Base-by-base conservation (phyloP, 37 sponge, comb jelly and placozoan genomes). In the Eunapius fragilis region DNA sequence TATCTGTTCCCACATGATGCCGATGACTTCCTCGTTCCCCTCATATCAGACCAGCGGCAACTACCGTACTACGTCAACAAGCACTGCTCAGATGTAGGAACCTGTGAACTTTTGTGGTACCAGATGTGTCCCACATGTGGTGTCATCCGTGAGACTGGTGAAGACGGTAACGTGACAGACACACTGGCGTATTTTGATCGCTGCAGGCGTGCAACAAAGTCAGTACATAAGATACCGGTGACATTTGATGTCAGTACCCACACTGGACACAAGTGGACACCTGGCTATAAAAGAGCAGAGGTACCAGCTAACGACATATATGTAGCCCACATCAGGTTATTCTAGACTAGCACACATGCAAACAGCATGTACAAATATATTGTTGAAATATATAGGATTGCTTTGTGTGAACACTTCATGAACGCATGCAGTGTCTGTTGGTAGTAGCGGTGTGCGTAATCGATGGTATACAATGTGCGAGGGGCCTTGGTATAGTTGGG, bases 1-100 rank as follows among this genome's bases (percentile, higher is more conserved):
- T 78, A 78, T 48, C 25, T 85, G 28, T 70, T 77, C 23, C 69
- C 70, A 23, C 37, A 72, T 9, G 87, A 86, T 68, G 80, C 87
- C 22, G 87, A 86, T 80, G 87, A 86, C 68, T 86, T 86, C 75
- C 80, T 86, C 36, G 34, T 31, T 49, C 87, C 87, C 24, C 41
- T 73, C 33, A 68, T 86, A 3, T 80, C 87, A 24, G 87, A 68
- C 3, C 67, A 58, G 32, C 48, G 26, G 68, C 27, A 30, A 22
- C 27, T 69, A 0, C 86, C 75, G 28, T 84, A 84, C 69, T 84
- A 84, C 24, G 75, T 84, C 68, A 32, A 76, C 76, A 84, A 75
- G 32, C 27, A 41, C 22, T 84, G 85, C 25, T 30, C 35, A 2
- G 41, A 41, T 41, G 36, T 6, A 22, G 86, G 86, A 32, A 34